phyloP scores from a whole-genome alignment of 2,797 vertebrate species.

The Eulemur albifrons region DNA sequence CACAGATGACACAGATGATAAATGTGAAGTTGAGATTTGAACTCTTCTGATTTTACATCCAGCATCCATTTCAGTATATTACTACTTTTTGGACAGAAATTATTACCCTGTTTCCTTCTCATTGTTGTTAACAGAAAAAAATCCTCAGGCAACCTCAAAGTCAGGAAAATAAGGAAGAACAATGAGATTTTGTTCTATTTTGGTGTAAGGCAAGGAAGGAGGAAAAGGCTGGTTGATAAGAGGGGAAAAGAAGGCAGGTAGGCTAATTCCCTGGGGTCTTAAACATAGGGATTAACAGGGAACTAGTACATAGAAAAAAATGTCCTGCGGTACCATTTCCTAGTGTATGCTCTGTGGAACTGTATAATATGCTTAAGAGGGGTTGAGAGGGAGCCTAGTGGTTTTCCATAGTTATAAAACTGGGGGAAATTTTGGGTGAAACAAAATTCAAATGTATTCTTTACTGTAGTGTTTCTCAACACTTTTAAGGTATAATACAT shows the following conservation, averaged over 20 bases:
- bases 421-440: background rate
- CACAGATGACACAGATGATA: background rate
- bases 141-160: background rate
- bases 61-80: background rate
- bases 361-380: background rate
- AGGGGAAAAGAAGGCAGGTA: background rate
- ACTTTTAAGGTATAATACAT: background rate
- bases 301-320: background rate
- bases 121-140: conserved; percentile 13
- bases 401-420: background rate
- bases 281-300: background rate
- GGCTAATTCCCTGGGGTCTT: background rate
- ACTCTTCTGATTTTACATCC: background rate
- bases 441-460: background rate
- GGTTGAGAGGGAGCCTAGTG: background rate
- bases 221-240: background rate
- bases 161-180: background rate
- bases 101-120: background rate
- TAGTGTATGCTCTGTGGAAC: background rate
- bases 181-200: conserved; percentile 1
- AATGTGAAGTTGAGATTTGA: background rate
- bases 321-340: background rate
- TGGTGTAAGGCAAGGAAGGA: background rate
- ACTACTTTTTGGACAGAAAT: background rate
- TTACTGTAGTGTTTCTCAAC: background rate